Conservation (phyloP, 92 coral and sea anemone genomes). For the Epizoanthus ramosus region DNA sequence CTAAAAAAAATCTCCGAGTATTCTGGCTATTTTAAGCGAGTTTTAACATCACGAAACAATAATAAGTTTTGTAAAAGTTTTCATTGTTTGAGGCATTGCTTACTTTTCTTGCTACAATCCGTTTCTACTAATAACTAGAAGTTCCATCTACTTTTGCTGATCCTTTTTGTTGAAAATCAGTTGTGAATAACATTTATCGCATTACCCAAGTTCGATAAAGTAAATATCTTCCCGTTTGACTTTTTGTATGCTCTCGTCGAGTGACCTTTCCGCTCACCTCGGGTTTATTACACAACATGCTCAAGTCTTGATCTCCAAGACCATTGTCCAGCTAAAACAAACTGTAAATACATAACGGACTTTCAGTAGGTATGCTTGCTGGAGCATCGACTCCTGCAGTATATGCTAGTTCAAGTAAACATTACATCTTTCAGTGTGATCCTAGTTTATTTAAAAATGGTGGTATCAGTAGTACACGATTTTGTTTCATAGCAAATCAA, state of each 20-base stretch:
- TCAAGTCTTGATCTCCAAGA: not conserved
- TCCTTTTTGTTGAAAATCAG: too few species aligned
- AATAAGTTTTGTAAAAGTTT: too few species aligned
- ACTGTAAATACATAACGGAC: not conserved
- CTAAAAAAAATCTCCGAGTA: too few species aligned
- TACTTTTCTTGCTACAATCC: too few species aligned
- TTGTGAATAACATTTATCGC: too few species aligned
- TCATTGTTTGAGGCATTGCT: too few species aligned
- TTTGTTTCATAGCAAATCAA: not conserved
- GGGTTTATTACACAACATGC: not conserved
- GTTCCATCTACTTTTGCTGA: too few species aligned
- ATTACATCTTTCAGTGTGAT: not conserved
- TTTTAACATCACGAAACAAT: too few species aligned
- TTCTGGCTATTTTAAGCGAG: too few species aligned
- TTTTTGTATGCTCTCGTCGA: not conserved
- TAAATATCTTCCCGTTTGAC: too few species aligned
- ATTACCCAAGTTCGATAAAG: too few species aligned
- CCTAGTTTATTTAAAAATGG: not conserved
- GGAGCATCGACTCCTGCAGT: not conserved
- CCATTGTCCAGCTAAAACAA: not conserved
- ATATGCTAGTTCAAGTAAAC: not conserved
- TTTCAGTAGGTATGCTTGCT: constrained; percentile 6
- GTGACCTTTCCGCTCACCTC: constrained; percentile 35
- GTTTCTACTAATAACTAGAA: too few species aligned
- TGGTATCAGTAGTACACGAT: not conserved